Conservation (phyloP, 2,888 invertebrate genomes). For the Cephus nigrinus region DNA sequence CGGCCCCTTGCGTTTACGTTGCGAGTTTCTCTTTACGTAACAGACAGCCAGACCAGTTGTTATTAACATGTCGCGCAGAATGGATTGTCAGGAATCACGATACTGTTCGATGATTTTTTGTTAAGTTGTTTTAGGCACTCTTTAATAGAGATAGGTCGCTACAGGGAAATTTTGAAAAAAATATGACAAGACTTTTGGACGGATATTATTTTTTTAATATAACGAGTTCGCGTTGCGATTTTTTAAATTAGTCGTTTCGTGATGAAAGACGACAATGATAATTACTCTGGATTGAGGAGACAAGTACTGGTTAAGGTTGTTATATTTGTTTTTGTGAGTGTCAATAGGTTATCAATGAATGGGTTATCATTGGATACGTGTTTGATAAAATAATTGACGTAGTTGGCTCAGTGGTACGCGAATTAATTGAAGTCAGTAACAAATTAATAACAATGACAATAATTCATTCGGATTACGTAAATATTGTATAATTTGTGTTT, state of each 20-base stretch:
- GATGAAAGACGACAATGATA: slow-evolving; percentile 14
- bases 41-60: not conserved
- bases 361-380: not conserved
- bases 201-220: not conserved
- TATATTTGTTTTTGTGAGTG: not conserved
- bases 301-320: slow-evolving; percentile 25
- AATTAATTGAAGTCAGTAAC: not conserved
- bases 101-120: not conserved
- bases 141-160: not conserved
- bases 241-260: not conserved
- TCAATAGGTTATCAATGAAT: not conserved
- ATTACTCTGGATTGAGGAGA: slow-evolving; percentile 20
- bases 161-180: not conserved
- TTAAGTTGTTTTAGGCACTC: not conserved
- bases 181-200: not conserved
- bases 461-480: not conserved
- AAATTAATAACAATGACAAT: not conserved
- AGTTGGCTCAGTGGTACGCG: not conserved
- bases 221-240: not conserved
- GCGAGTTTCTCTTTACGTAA: not conserved
- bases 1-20: not conserved
- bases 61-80: not conserved
- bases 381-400: not conserved
- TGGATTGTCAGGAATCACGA: not conserved
- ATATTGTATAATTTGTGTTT: not conserved